Evolutionary conservation across 92 coral and sea anemone species (phyloP), one percentile per base, ranked within the genome.

Genomic region (Hydrozoanthus gracilis): DNA sequence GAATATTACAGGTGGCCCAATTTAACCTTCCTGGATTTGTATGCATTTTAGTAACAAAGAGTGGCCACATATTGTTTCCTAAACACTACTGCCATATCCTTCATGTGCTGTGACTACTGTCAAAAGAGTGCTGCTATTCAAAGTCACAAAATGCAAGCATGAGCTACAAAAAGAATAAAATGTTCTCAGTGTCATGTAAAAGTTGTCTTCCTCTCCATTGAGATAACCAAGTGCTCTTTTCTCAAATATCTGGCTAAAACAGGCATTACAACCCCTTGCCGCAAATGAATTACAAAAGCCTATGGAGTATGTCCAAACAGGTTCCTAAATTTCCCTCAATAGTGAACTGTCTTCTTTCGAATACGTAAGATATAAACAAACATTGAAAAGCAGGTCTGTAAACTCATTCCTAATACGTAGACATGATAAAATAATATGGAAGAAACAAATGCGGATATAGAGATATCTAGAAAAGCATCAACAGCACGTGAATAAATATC

Each of bases 221-320:
- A 77, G 89, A 78, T 77, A 67, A 78, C 89, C 78, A 78, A 87
- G 68, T 86, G 89, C 77, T 51, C 68, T 86, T 64, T 86, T 52
- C 84, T 77, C 84, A 86, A 86, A 77, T 87, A 86, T 85, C 77
- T 73, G 88, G 88, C 84, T 76, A 56, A 86, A 86, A 86, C 74
- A 73, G 67, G 89, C 83, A 72, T 86, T 76, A 60, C 89, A 86
- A 86, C 76, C 83, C 64, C 83, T 76, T 8, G 76, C 76, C 76
- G 10, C 50, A 86, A 76, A 86, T 60, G 89, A 86, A 72, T 68
- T 76, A 76, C 84, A 86, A 51, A 6, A 64, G 51, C 65, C 89
- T 86, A 62, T 64, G 3, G 64, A 46, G 89, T 86, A 77, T 10
- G 78, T 68, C 86, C 88, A 84, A 27, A 83, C 54, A 14, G 80